Conservation (phyloP, 2,113 vertebrate species). For the Ictalurus punctatus region DNA sequence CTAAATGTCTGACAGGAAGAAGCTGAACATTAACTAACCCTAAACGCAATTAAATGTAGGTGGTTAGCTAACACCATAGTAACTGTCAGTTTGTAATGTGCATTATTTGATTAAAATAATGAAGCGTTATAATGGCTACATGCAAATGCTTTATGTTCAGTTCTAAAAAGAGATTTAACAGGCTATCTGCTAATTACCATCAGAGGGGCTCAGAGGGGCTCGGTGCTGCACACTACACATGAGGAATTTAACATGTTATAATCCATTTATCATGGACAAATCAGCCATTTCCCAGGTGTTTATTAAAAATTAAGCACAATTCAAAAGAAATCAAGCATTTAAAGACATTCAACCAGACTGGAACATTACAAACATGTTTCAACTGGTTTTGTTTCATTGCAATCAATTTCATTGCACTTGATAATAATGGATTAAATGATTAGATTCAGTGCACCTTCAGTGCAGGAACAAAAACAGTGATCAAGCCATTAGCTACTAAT, state of each 20-base stretch:
- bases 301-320: neutral
- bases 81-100: neutral
- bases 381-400: neutral
- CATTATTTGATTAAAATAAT: neutral
- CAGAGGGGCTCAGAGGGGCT: neutral
- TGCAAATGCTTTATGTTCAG: neutral
- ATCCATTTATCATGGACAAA: neutral
- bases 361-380: neutral
- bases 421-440: neutral
- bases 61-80: neutral
- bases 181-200: neutral
- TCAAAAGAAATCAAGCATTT: neutral
- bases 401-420: neutral
- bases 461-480: no score
- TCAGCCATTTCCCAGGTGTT: neutral
- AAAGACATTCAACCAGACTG: neutral
- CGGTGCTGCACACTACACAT: no score
- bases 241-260: neutral
- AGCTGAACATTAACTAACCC: neutral
- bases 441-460: neutral
- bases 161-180: conserved; percentile 9
- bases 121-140: neutral
- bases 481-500: neutral
- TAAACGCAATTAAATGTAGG: neutral
- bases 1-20: neutral